Percentiles rank a stretch among this genome's conserved stretches.
Evolutionary conservation across 2,113 vertebrate genomes (phyloP).

Genomic region (Poeciliopsis retropinna): DNA sequence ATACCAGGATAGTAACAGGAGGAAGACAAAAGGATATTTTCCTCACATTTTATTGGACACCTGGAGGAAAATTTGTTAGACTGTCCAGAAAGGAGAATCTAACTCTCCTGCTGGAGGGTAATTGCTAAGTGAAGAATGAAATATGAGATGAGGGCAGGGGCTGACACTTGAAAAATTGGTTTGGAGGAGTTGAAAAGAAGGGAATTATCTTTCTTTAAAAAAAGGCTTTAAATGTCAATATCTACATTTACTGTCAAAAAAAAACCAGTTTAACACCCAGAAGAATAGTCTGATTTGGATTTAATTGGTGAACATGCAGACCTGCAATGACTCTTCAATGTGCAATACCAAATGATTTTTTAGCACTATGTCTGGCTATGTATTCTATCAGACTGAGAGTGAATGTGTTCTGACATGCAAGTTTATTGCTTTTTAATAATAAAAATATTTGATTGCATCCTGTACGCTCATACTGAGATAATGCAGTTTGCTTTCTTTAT

Average conservation of each 20-base stretch:
- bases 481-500: not conserved
- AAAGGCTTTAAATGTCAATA: constrained; percentile 16
- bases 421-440: constrained; percentile 3
- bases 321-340: not conserved
- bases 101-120: constrained; percentile 49
- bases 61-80: constrained; percentile 42
- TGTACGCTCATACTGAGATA: not conserved
- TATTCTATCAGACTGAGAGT: constrained; percentile 28
- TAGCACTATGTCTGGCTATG: not conserved
- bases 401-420: not conserved
- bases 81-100: constrained; percentile 22
- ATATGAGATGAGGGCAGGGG: constrained; percentile 39
- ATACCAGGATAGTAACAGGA: constrained; percentile 15
- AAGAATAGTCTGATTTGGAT: not conserved
- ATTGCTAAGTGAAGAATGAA: constrained; percentile 61
- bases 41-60: constrained; percentile 25
- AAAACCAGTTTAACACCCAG: not conserved
- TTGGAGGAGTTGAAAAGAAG: constrained; percentile 22
- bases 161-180: constrained; percentile 53
- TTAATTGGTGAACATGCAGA: not conserved
- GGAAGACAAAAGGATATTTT: constrained; percentile 30
- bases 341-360: not conserved
- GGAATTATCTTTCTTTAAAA: constrained; percentile 53
- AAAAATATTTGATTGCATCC: not conserved
- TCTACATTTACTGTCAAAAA: not conserved